Base-by-base conservation (phyloP, 2,888 invertebrate genomes). In the Pterostichus madidus region DNA sequence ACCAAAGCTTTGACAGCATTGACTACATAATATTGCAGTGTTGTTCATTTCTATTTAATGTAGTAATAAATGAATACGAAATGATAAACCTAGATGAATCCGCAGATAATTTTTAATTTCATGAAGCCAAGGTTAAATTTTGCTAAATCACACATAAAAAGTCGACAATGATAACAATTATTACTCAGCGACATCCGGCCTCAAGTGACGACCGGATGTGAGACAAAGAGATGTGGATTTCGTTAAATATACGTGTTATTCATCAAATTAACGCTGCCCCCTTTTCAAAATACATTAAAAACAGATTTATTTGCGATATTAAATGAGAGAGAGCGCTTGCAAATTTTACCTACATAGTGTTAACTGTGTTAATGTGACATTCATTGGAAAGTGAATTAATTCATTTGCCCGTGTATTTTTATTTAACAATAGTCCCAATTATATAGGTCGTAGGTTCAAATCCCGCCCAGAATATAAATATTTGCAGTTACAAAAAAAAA, bases 181-280 rank as follows among this genome's bases (percentile, higher is more conserved):
- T 80, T 80, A 80, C 53, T 80, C 80, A 80, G 80, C 80, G 71
- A 71, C 80, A 56, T 80, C 80, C 80, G 80, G 80, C 24, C 39
- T 10, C n/a, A 52, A 80, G 56, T 68, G 71, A 53, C 17, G 71
- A 73, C 49, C 80, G 80, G 80, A 80, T 71, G 44, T 24, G n/a
- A 39, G 13, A 80, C 80, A 80, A 80, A 71, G 71, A 49, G 15
- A 13, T 35, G 24, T 73, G 44, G 64, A 80, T 80, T 80, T 80
- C 39, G 80, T 80, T 80, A 80, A 75, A 80, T 71, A 80, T 80
- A 80, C 46, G 80, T 71, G 80, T 80, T 80, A 80, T 80, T 80
- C 80, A 80, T 80, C 80, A 80, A 80, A 80, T 80, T 80, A 80
- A 71, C 80, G 56, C 80, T 53, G 31, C 35, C 80, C 15, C 15